Percentiles rank a stretch among this genome's conserved stretches.
Conservation (phyloP, 2,888 invertebrate species). For the Shargacucullia verbasci region DNA sequence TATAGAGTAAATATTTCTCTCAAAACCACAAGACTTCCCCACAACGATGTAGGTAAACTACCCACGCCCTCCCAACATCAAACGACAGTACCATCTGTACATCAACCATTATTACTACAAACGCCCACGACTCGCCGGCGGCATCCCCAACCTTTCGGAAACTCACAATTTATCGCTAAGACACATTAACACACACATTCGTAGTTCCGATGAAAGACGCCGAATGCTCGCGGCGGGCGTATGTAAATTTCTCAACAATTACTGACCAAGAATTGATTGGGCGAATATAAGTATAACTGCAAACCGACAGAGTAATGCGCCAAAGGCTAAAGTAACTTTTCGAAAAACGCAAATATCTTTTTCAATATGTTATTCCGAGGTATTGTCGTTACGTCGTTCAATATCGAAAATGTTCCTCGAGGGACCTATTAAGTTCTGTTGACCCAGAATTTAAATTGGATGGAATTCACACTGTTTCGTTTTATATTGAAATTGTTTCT, state of each 20-base stretch:
- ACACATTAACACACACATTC: conserved; percentile 59
- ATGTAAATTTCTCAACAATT: conserved; percentile 62
- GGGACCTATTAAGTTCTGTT: conserved; percentile 44
- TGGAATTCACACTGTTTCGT: background rate
- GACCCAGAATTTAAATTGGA: conserved; percentile 35
- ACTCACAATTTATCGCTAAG: conserved; percentile 66
- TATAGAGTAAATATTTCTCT: too few species aligned
- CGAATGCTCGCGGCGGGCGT: conserved; percentile 56
- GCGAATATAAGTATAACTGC: conserved; percentile 29
- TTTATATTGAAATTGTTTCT: conserved; percentile 21
- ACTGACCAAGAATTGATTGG: conserved; percentile 56
- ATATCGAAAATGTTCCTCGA: conserved; percentile 37
- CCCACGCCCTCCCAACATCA: background rate
- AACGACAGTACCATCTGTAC: conserved; percentile 34
- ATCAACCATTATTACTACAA: conserved; percentile 42
- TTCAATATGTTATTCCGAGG: conserved; percentile 8
- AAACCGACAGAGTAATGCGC: conserved; percentile 36
- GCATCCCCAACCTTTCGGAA: conserved; percentile 67
- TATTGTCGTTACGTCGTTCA: conserved; percentile 26
- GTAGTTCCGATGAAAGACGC: conserved; percentile 63
- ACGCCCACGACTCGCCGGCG: conserved; percentile 65
- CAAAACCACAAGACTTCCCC: too few species aligned
- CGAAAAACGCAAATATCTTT: conserved; percentile 16
- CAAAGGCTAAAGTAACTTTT: conserved; percentile 41
- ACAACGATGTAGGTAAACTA: conserved; percentile 26